These are phyloP conservation scores for Drosophila mulleri DNA, from an alignment of 2,888 invertebrate species.

Conservation along the genomic window DNA sequence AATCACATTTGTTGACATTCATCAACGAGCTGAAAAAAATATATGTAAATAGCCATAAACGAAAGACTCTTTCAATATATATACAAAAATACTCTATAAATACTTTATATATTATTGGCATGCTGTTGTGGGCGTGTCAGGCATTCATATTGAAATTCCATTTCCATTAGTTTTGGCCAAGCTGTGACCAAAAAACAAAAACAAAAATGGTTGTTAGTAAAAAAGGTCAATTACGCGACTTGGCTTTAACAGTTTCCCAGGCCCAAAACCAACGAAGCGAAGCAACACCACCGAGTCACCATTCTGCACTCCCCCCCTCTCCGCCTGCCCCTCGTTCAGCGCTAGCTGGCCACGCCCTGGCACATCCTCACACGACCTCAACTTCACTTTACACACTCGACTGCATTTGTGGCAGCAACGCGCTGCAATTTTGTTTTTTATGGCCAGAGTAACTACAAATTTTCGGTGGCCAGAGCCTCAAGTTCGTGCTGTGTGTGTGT, in stretches of 20 bases:
- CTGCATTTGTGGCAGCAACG: constrained; percentile 56
- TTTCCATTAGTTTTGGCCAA: constrained; percentile 37
- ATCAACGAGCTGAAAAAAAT: constrained; percentile 23
- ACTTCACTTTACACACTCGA: constrained; percentile 72
- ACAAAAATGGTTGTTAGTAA: background rate
- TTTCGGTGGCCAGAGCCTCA: constrained; percentile 31
- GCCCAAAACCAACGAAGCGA: constrained; percentile 51
- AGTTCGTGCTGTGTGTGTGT: constrained; percentile 21
- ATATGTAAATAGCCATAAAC: constrained; percentile 44
- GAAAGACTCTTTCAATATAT: constrained; percentile 11
- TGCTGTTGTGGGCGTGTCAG: constrained; percentile 57
- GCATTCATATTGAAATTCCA: constrained; percentile 48
- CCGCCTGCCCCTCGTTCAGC: background rate
- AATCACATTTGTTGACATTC: constrained; percentile 62
- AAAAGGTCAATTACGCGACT: constrained; percentile 75
- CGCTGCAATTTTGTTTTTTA: constrained; percentile 59
- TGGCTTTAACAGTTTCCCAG: constrained; percentile 61
- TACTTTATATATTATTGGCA: background rate
- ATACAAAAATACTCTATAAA: background rate
- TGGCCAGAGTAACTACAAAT: constrained; percentile 40
- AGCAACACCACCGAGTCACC: constrained; percentile 2
- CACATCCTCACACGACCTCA: constrained; percentile 62
- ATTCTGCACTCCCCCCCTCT: no score
- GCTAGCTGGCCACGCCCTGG: constrained; percentile 34
- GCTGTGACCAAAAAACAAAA: constrained; percentile 47